Conservation (phyloP, 2,888 invertebrate genomes). For the Leucoma salicis region DNA sequence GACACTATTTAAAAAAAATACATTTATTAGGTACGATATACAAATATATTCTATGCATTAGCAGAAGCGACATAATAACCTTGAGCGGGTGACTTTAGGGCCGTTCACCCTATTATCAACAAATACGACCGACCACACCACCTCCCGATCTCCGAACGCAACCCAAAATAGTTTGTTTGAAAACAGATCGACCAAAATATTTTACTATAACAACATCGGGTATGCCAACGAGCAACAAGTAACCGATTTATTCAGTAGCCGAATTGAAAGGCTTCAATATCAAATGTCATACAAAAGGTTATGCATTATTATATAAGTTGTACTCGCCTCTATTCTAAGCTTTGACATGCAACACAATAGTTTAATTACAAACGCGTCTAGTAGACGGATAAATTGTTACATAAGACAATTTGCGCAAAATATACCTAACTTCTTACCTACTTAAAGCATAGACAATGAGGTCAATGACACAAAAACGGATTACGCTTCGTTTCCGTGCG, state of each 20-base stretch:
- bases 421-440: constrained; percentile 57
- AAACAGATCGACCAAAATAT: constrained; percentile 48
- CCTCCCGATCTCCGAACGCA: constrained; percentile 37
- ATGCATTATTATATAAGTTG: constrained; percentile 64
- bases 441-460: constrained; percentile 55
- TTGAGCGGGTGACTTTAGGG: constrained; percentile 30
- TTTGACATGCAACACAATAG: constrained; percentile 59
- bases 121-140: constrained; percentile 21
- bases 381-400: constrained; percentile 54
- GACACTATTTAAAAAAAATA: background rate
- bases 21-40: constrained; percentile 2
- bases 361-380: constrained; percentile 64
- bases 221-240: constrained; percentile 53
- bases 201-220: constrained; percentile 29
- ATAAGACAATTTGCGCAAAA: constrained; percentile 61
- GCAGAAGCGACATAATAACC: constrained; percentile 23
- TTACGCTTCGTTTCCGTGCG: constrained; percentile 55
- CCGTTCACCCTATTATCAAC: constrained; percentile 36
- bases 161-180: constrained; percentile 45
- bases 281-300: constrained; percentile 73
- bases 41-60: constrained; percentile 18
- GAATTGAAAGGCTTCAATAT: constrained; percentile 57
- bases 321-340: constrained; percentile 41
- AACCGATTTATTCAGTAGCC: constrained; percentile 39
- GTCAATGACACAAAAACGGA: constrained; percentile 73